phyloP scores from a whole-genome alignment of 2,113 vertebrate species.

The Anoplopoma fimbria region DNA sequence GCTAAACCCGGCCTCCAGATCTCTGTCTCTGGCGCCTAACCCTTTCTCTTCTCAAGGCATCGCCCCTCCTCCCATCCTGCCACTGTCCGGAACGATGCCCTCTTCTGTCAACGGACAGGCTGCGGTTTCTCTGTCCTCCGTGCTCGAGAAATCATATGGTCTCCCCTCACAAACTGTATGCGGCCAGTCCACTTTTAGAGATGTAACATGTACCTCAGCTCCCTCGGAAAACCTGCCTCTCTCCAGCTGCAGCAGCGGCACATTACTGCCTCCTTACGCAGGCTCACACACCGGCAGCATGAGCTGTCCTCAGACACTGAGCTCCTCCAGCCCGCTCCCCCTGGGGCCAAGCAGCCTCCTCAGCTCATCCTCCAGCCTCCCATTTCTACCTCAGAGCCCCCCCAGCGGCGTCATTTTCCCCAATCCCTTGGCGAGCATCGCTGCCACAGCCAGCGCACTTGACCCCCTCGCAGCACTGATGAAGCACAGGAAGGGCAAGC shows the following conservation, averaged over 20 bases:
- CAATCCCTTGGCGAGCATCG: constrained; percentile 95
- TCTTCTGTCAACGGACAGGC: constrained; percentile 81
- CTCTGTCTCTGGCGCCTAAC: constrained; percentile 75
- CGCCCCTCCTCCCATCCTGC: constrained; percentile 83
- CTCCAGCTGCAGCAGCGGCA: constrained; percentile 71
- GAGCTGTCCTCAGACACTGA: constrained; percentile 81
- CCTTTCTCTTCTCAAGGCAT: constrained; percentile 86
- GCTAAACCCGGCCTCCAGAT: constrained; percentile 82
- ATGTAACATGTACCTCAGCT: constrained; percentile 77
- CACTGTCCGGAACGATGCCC: constrained; percentile 86
- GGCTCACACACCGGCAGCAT: constrained; percentile 75
- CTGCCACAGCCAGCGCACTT: constrained; percentile 92
- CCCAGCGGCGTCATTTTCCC: constrained; percentile 95
- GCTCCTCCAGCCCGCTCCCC: constrained; percentile 83
- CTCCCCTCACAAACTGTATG: constrained; percentile 82
- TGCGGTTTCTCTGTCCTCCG: constrained; percentile 71
- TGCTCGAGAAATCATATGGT: constrained; percentile 82
- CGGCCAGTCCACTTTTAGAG: constrained; percentile 80
- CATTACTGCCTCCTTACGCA: constrained; percentile 79
- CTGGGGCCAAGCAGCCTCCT: constrained; percentile 86
- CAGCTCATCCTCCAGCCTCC: constrained; percentile 87
- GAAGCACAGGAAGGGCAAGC: constrained; percentile 95
- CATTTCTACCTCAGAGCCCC: constrained; percentile 96
- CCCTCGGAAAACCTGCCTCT: constrained; percentile 79
- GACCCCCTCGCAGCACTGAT: constrained; percentile 93